Conservation (phyloP, 2,888 invertebrate species). For the Syrphus vitripennis region DNA sequence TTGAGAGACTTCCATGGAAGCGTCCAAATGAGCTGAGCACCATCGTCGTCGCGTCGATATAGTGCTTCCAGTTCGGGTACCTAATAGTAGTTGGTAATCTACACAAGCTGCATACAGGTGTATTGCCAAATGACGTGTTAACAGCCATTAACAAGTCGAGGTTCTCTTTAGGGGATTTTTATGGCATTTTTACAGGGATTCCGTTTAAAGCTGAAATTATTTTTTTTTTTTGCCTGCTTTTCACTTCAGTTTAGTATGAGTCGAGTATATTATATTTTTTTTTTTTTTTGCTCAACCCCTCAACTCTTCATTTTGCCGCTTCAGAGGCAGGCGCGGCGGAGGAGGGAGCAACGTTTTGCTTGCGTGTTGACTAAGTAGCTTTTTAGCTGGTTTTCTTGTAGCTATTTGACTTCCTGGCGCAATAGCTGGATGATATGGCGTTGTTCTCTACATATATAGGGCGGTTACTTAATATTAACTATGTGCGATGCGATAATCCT, state of each 20-base stretch:
- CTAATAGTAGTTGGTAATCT: conserved; percentile 31
- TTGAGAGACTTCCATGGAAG: conserved; percentile 54
- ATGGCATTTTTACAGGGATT: conserved; percentile 68
- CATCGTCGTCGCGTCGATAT: too few relatives aligned
- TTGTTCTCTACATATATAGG: background rate
- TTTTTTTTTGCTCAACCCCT: background rate
- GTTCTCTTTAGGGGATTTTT: conserved; percentile 61
- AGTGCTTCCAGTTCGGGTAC: conserved; percentile 24
- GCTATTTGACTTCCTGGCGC: conserved; percentile 61
- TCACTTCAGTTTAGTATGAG: conserved; percentile 7
- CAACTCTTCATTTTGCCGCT: background rate
- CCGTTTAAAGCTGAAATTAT: conserved; percentile 67
- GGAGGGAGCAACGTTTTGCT: conserved; percentile 51
- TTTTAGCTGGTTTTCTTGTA: conserved; percentile 47
- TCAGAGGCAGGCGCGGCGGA: too few relatives aligned
- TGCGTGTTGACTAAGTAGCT: conserved; percentile 68
- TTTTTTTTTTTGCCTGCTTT: conserved; percentile 43
- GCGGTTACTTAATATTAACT: conserved; percentile 50
- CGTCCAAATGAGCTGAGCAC: conserved; percentile 43
- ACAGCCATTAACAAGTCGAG: conserved; percentile 69
- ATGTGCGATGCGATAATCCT: conserved; percentile 56
- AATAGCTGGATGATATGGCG: conserved; percentile 15
- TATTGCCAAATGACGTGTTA: conserved; percentile 71
- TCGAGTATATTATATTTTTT: background rate
- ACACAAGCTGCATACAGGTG: conserved; percentile 55